phyloP scores from a whole-genome alignment of 2,113 vertebrate genomes.

The Cyanoliseus patagonus region DNA sequence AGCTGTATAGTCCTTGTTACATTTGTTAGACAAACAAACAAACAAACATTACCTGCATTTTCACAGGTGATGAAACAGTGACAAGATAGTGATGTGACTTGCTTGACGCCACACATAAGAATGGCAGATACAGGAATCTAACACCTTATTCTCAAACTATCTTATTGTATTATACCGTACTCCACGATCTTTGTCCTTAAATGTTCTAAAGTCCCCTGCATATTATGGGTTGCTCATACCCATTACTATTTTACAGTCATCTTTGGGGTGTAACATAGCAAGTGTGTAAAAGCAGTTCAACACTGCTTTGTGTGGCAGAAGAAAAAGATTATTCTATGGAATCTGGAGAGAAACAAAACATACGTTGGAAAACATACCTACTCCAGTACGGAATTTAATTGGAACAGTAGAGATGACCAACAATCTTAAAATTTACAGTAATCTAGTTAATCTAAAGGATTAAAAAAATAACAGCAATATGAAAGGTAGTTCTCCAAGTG shows the following conservation, averaged over 20 bases:
- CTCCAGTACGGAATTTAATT: neutral
- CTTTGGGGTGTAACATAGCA: neutral
- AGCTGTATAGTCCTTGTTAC: neutral
- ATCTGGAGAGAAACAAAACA: neutral
- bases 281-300: neutral
- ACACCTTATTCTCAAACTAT: neutral
- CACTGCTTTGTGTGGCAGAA: neutral
- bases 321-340: neutral
- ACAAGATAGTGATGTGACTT: neutral
- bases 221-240: neutral
- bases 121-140: neutral
- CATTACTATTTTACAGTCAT: neutral
- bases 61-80: slow-evolving; percentile 26
- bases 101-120: neutral
- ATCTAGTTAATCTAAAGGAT: neutral
- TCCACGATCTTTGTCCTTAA: neutral
- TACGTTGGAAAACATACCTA: neutral
- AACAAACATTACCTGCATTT: neutral
- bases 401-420: neutral
- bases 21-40: neutral
- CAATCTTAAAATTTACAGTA: neutral
- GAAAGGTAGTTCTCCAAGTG: neutral
- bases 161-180: neutral
- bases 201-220: neutral
- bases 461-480: neutral